Evolutionary conservation across 2,888 invertebrate genomes (phyloP), one percentile per base, ranked within the genome.

Genomic region (Cataglyphis albicans): DNA sequence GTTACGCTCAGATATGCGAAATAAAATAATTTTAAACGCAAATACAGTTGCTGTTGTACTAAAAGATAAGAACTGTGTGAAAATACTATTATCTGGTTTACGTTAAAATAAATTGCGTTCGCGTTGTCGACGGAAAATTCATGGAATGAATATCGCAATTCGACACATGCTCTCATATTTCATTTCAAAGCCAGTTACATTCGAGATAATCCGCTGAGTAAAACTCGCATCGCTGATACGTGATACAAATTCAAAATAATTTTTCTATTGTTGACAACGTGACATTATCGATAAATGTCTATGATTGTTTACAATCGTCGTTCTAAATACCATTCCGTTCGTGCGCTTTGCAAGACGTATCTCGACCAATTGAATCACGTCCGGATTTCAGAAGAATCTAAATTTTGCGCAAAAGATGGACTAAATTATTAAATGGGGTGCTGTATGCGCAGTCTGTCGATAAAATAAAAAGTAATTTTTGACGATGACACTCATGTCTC

Each of bases 161-260:
- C 29, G 25, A 41, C 38, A 41, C 38, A 29, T 57, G n/a, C 76
- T 68, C 68, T 68, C 76, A 55, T 48, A 48, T 76, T 68, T 76
- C 68, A 68, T 68, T 29, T 29, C 29, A 76, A 76, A 68, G 38
- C 76, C 55, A 68, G 55, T 76, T 68, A 76, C 55, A 15, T 74
- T 38, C n/a, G 29, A 29, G 38, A 35, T 32, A 76, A 55, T 67
- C 67, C 67, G 12, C 9, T 3, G 29, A 38, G 41, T 76, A 41
- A 68, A 76, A 68, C 68, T 76, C 29, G 10, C 55, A 15, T 67
- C 38, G 38, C 29, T 41, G 76, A 38, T 76, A 76, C 38, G 35
- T 18, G 52, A 67, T 68, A 76, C 38, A 76, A 67, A 9, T 10
- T 15, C 15, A 38, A 12, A 68, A 76, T 15, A 9, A 76, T 68